Conservation (phyloP, 2,888 invertebrate genomes). For the Drosophila nr. medialis region DNA sequence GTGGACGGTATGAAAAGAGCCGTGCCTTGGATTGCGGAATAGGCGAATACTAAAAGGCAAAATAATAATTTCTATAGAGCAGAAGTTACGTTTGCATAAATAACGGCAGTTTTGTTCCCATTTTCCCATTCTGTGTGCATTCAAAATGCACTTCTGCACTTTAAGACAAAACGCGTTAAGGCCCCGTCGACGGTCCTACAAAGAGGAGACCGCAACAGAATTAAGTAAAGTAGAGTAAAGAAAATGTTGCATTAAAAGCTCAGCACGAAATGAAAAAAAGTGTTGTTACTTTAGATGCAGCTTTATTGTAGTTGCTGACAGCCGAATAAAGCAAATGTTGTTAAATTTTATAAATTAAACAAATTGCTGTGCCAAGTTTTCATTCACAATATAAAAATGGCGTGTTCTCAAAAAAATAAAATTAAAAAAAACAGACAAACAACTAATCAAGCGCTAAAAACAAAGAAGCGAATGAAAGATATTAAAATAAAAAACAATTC, state of each 20-base stretch:
- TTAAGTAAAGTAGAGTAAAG: not conserved
- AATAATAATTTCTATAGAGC: constrained; percentile 78
- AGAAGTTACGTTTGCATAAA: constrained; percentile 78
- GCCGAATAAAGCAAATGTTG: constrained; percentile 18
- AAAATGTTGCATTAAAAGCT: constrained; percentile 9
- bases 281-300: constrained; percentile 10
- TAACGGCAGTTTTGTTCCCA: constrained; percentile 70
- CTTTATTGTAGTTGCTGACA: not conserved
- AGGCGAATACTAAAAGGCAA: constrained; percentile 47
- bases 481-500: constrained; percentile 47
- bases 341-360: constrained; percentile 44
- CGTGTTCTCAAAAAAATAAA: constrained; percentile 23
- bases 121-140: constrained; percentile 70
- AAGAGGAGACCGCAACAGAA: constrained; percentile 12
- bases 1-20: constrained; percentile 6
- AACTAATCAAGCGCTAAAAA: constrained; percentile 56
- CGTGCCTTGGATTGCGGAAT: constrained; percentile 31
- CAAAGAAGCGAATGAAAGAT: constrained; percentile 11
- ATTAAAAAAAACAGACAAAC: constrained; percentile 54
- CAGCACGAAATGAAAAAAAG: constrained; percentile 19
- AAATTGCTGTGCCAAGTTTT: constrained; percentile 41
- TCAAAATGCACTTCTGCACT: constrained; percentile 61
- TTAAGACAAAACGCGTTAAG: constrained; percentile 50
- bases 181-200: constrained; percentile 19
- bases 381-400: constrained; percentile 23